Evolutionary conservation across 1,140 invertebrate species (phyloP).

Genomic region (Hypothenemus hampei): DNA sequence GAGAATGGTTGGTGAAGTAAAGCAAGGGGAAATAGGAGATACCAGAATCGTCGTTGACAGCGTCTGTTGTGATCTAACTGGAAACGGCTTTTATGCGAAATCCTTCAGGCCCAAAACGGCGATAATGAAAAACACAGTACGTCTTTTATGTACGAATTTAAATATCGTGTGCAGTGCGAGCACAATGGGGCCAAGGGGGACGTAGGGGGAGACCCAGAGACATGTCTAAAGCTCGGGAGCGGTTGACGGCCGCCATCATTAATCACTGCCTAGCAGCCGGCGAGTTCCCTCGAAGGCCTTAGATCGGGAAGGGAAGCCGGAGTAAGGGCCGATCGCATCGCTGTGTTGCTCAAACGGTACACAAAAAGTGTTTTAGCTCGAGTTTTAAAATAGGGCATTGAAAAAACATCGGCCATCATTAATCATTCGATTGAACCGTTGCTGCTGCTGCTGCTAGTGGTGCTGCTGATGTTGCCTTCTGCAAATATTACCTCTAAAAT

Average conservation of each 20-base stretch:
- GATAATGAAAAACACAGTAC: conserved; percentile 45
- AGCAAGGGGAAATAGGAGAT: conserved; percentile 2
- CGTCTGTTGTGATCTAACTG: conserved; percentile 10
- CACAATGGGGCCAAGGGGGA: conserved; percentile 37
- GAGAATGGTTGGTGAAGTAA: too few species aligned
- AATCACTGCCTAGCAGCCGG: conserved; percentile 43
- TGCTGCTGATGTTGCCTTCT: too few species aligned
- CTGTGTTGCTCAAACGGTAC: conserved; percentile 24
- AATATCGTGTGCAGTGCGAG: conserved; percentile 44
- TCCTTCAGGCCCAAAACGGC: conserved; percentile 43
- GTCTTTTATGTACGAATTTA: conserved; percentile 44
- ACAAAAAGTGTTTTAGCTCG: conserved; percentile 26
- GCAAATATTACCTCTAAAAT: too few species aligned
- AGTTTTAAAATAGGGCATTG: conserved; percentile 24
- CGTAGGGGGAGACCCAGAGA: conserved; percentile 40
- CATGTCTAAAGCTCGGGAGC: conserved; percentile 46
- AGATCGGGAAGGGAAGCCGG: conserved; percentile 19
- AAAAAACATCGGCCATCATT: conserved; percentile 16
- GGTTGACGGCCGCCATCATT: conserved; percentile 43
- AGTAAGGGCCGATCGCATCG: conserved; percentile 27
- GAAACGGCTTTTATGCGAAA: conserved; percentile 37
- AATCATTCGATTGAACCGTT: conserved; percentile 14
- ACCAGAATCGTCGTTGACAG: conserved; percentile 9
- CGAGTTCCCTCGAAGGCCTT: conserved; percentile 31
- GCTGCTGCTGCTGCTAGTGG: conserved; percentile 4